Evolutionary conservation across 35 echinoderm and acorn worm species (phyloP).

Genomic region (Lytechinus variegatus): DNA sequence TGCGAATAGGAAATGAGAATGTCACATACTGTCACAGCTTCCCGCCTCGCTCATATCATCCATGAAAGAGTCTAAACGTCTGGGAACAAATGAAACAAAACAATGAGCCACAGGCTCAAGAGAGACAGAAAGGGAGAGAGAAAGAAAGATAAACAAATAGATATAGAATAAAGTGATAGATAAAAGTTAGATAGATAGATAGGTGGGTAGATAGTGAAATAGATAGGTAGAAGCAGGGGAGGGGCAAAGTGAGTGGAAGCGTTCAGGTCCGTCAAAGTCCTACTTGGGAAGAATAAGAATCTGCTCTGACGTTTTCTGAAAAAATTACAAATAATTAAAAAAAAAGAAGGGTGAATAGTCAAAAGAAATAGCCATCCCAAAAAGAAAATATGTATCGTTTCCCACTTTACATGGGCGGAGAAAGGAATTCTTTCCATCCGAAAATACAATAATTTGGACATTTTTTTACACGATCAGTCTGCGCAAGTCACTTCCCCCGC

Average conservation of each 20-base stretch:
- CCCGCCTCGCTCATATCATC: background rate
- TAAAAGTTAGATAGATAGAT: no score
- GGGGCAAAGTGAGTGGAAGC: no score
- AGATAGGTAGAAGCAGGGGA: no score
- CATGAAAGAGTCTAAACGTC: background rate
- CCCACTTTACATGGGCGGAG: no score
- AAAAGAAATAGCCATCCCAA: background rate
- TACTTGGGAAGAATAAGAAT: background rate
- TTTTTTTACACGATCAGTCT: background rate
- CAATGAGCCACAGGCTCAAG: background rate
- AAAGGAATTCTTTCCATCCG: no score
- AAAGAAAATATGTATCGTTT: no score
- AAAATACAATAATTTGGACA: background rate
- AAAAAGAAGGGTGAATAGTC: background rate
- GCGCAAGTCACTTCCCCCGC: no score
- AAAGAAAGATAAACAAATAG: background rate
- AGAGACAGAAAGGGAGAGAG: no score
- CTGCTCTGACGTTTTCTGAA: background rate
- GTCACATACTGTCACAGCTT: background rate
- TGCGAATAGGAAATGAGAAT: background rate
- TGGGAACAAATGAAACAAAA: background rate
- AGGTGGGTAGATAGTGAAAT: no score
- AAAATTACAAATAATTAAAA: background rate
- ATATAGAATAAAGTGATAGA: no score
- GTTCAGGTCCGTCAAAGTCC: no score